phyloP scores from a whole-genome alignment of 35 echinoderm and acorn worm species.

The Patiria miniata region DNA sequence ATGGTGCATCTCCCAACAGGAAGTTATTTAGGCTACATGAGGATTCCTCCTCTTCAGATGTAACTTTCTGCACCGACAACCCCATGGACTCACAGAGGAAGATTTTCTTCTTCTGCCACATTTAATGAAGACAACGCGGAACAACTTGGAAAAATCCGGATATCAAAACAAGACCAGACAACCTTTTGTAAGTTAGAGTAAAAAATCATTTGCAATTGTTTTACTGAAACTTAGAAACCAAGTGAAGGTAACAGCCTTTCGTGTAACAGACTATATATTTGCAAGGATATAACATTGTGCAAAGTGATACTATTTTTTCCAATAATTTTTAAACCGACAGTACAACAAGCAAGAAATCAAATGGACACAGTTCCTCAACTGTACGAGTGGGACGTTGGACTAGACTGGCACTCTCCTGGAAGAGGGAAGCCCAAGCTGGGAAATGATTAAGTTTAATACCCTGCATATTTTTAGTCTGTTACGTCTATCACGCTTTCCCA shows the following conservation, averaged over 20 bases:
- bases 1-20: background rate
- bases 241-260: background rate
- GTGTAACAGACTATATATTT: background rate
- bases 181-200: background rate
- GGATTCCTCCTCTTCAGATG: background rate
- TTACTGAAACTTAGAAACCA: background rate
- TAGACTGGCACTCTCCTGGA: background rate
- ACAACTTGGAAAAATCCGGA: background rate
- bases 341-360: background rate
- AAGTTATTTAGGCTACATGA: background rate
- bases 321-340: background rate
- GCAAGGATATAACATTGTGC: background rate
- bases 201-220: background rate
- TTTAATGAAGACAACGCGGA: background rate
- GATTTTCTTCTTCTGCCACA: background rate
- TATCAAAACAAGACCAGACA: background rate
- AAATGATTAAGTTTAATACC: too few species aligned
- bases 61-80: background rate
- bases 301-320: background rate
- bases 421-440: too few species aligned
- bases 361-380: slow-evolving; percentile 8
- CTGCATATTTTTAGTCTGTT: too few species aligned
- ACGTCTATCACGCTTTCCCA: too few species aligned
- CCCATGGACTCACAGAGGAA: background rate
- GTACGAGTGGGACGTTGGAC: background rate